Conservation (phyloP, 2,797 vertebrate genomes). For the Rhynchotus rufescens region DNA sequence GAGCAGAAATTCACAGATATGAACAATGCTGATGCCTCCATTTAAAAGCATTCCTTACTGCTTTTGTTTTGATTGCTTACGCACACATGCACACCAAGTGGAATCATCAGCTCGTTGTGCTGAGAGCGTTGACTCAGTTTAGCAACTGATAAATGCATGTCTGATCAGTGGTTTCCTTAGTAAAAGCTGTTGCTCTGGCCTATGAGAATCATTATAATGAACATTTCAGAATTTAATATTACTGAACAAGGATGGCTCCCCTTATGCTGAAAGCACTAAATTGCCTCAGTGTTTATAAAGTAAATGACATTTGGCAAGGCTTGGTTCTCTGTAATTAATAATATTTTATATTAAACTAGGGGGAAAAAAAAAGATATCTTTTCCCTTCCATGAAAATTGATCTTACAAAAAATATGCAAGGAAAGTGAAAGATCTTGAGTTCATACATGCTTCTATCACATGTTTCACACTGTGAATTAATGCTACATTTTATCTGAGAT, state of each 20-base stretch:
- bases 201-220: constrained; percentile 24
- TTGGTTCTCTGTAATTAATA: background rate
- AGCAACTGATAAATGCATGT: background rate
- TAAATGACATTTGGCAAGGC: background rate
- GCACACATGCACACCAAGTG: background rate
- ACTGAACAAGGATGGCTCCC: background rate
- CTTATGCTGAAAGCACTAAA: constrained; percentile 4
- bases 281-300: background rate
- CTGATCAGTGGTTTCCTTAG: constrained; percentile 6
- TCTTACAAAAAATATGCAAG: background rate
- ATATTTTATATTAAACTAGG: background rate
- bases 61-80: constrained; percentile 23
- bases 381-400: background rate
- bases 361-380: background rate
- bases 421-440: background rate
- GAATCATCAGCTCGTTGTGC: background rate
- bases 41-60: constrained; percentile 30
- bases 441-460: background rate
- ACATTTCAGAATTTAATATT: background rate
- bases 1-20: background rate
- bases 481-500: background rate
- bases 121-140: constrained; percentile 26
- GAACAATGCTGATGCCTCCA: constrained; percentile 2
- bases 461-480: background rate
- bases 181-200: constrained; percentile 10